Conservation (phyloP, 2,888 invertebrate genomes). For the Crossocerus cetratus region DNA sequence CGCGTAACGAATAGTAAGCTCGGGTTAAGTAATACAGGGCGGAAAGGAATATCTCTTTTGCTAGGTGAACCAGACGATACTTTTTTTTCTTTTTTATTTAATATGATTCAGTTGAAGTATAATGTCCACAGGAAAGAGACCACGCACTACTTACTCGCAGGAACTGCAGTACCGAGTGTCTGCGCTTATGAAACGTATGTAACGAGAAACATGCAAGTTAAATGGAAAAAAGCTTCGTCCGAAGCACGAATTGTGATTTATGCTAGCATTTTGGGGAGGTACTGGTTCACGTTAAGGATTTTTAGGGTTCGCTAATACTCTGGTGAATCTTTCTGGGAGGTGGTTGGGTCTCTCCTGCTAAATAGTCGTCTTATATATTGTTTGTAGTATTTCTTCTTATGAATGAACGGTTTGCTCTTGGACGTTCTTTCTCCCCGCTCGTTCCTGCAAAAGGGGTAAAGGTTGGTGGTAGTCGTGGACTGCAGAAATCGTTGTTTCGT, state of each 20-base stretch:
- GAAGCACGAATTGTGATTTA: slow-evolving; percentile 36
- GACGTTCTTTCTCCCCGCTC: not conserved
- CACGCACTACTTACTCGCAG: slow-evolving; percentile 77
- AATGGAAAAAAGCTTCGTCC: slow-evolving; percentile 28
- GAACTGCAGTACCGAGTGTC: slow-evolving; percentile 78
- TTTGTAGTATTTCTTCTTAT: not conserved
- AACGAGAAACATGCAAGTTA: slow-evolving; percentile 59
- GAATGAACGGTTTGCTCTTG: not conserved
- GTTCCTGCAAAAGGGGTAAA: too few relatives aligned
- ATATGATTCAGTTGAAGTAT: slow-evolving; percentile 56
- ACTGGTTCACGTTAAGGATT: slow-evolving; percentile 57
- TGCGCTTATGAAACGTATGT: slow-evolving; percentile 78
- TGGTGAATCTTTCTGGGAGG: slow-evolving; percentile 40
- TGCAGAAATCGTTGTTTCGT: not conserved
- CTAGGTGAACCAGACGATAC: slow-evolving; percentile 19
- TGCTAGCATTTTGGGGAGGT: slow-evolving; percentile 49
- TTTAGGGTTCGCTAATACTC: slow-evolving; percentile 30
- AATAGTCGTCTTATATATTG: slow-evolving; percentile 22
- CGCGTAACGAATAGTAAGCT: not conserved
- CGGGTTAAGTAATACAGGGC: not conserved
- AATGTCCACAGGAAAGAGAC: slow-evolving; percentile 75
- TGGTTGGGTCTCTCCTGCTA: slow-evolving; percentile 51
- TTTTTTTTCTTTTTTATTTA: slow-evolving; percentile 25
- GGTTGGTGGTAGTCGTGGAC: too few relatives aligned
- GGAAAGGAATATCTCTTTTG: not conserved